These are phyloP conservation scores for Drosophila santomea DNA, from an alignment of 1,140 invertebrate species.

Conservation along the genomic window DNA sequence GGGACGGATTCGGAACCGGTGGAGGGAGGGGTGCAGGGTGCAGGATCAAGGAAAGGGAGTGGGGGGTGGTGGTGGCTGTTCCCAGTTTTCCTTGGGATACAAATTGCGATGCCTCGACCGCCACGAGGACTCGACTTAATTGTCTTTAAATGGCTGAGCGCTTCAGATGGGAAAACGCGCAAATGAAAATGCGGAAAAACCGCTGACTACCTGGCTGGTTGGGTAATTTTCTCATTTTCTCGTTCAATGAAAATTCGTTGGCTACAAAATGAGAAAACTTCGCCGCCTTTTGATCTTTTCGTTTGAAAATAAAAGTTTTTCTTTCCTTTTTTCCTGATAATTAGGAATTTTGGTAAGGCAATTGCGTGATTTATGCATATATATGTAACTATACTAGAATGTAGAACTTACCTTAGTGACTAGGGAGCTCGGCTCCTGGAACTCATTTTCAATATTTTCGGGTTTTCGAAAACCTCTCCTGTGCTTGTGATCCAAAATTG, in stretches of 20 bases:
- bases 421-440: slow-evolving; percentile 13
- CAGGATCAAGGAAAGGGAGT: slow-evolving; percentile 22
- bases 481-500: not conserved
- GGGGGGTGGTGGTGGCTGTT: slow-evolving; percentile 12
- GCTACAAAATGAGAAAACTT: slow-evolving; percentile 72
- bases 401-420: slow-evolving; percentile 39
- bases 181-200: slow-evolving; percentile 50
- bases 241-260: slow-evolving; percentile 78
- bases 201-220: slow-evolving; percentile 30
- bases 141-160: slow-evolving; percentile 68
- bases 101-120: not conserved
- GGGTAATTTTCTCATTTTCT: slow-evolving; percentile 80
- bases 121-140: slow-evolving; percentile 60
- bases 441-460: slow-evolving; percentile 10
- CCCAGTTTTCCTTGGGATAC: slow-evolving; percentile 21
- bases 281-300: slow-evolving; percentile 67
- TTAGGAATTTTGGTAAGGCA: not conserved
- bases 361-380: too few relatives aligned
- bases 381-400: slow-evolving; percentile 3
- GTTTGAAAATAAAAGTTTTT: slow-evolving; percentile 46
- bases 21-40: slow-evolving; percentile 11
- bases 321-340: slow-evolving; percentile 2
- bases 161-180: slow-evolving; percentile 34
- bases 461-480: not conserved
- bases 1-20: slow-evolving; percentile 1